A percentile compares a stretch with the other conserved stretches of the same genome.
phyloP scores from a whole-genome alignment of 2,888 invertebrate species.

The Drosophila eohydei region DNA sequence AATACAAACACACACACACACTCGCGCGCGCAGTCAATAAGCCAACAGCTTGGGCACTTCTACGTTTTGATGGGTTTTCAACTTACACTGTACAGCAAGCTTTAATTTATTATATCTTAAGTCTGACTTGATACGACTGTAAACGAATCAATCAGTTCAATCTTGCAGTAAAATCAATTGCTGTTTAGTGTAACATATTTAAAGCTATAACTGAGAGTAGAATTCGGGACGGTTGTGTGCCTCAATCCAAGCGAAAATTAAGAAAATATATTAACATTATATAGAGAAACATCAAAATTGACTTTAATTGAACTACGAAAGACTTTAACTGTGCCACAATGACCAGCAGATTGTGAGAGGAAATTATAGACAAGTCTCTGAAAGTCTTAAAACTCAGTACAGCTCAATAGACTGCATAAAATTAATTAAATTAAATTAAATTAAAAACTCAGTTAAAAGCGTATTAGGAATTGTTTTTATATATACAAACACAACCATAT shows the following conservation, averaged over 20 bases:
- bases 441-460: background rate
- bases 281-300: no score
- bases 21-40: background rate
- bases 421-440: background rate
- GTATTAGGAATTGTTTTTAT: background rate
- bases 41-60: background rate
- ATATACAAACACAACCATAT: background rate
- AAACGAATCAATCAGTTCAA: no score
- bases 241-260: no score
- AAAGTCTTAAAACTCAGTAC: background rate
- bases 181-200: background rate
- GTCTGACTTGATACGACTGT: background rate
- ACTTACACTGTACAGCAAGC: background rate
- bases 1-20: slow-evolving; percentile 1
- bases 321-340: no score
- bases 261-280: no score
- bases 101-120: background rate
- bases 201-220: no score
- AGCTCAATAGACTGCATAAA: slow-evolving; percentile 5
- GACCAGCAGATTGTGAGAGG: no score
- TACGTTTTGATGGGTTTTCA: background rate
- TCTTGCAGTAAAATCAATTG: background rate
- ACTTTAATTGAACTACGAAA: no score
- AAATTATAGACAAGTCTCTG: no score
- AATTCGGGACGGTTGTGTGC: no score